Evolutionary conservation across 1,140 invertebrate species (phyloP), one percentile per base, ranked within the genome.

Genomic region (Tribolium castaneum): DNA sequence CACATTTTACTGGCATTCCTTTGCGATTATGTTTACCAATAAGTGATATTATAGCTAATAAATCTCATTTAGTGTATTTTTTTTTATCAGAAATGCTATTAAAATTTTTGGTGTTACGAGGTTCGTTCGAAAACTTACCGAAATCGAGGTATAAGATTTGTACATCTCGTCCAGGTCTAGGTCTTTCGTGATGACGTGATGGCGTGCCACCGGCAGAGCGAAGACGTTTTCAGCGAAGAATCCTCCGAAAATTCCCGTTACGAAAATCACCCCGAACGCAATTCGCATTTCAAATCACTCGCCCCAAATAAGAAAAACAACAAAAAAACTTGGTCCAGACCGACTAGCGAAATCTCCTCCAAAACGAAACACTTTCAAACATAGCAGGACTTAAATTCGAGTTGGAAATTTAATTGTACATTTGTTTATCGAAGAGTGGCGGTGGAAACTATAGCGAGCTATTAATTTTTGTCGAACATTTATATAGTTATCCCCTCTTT

Each of bases 401-500:
- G 25, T 30, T 30, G 25, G 6, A 3, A 30, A 30, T 51, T 12
- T 16, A 72, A 45, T 51, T 73, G 71, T 50, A 73, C 71, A 73
- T 72, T 51, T 72, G 70, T 72, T 72, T 72, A 73, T 54, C 71
- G 52, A 73, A 54, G 71, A 72, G 70, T 50, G 70, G 3, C 45
- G 50, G 49, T 73, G 71, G 71, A 52, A 73, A 73, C 71, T 73
- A 73, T 35, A 73, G 71, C 71, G 52, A 73, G 50, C 71, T 52
- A 73, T 73, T 54, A 73, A 73, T 73, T 73, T 73, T 73, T 73
- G 71, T 73, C 71, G 49, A 73, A 73, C 71, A 35, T 52, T 51
- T 73, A 73, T 66, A 66, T 22, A 22, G 71, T 54, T 54, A 73
- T 73, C 71, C 71, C 71, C 71, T 52, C 71, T 73, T 73, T 25